A percentile compares a stretch with the other conserved stretches of the same genome.
These are phyloP conservation scores for Ectemnius continuus DNA, from an alignment of 2,888 invertebrate genomes.

Conservation along the genomic window DNA sequence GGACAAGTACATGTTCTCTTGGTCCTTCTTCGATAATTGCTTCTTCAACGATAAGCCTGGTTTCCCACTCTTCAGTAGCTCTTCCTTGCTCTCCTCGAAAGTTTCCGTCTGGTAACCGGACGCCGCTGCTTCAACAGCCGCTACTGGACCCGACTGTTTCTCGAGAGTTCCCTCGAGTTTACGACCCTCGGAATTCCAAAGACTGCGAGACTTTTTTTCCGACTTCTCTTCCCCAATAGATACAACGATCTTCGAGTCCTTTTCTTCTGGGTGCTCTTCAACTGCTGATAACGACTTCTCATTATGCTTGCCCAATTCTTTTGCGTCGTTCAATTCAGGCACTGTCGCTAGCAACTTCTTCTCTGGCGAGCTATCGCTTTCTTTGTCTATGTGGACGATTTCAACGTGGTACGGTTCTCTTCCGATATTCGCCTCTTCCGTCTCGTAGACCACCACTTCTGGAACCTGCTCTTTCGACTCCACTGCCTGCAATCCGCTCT, in stretches of 20 bases:
- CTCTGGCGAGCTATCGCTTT: slow-evolving; percentile 9
- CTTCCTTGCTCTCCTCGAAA: slow-evolving; percentile 25
- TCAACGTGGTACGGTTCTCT: slow-evolving; percentile 59
- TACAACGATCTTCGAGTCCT: slow-evolving; percentile 8
- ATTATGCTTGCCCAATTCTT: not conserved
- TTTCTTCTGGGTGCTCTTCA: slow-evolving; percentile 17
- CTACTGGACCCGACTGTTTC: not conserved
- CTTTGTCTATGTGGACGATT: slow-evolving; percentile 50
- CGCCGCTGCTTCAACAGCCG: not conserved
- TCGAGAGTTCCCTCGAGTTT: not conserved
- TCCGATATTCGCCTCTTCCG: slow-evolving; percentile 24
- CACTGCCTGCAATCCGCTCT: slow-evolving; percentile 22
- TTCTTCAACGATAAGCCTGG: slow-evolving; percentile 52
- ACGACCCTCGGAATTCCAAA: slow-evolving; percentile 13
- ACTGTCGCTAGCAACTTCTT: not conserved
- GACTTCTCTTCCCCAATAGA: not conserved
- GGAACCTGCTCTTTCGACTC: slow-evolving; percentile 15
- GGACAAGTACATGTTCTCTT: slow-evolving; percentile 9
- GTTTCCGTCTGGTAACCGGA: too few relatives aligned
- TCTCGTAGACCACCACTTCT: slow-evolving; percentile 26
- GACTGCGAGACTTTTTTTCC: slow-evolving; percentile 17
- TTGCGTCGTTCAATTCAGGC: not conserved
- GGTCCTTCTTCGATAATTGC: slow-evolving; percentile 39
- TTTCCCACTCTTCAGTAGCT: slow-evolving; percentile 11
- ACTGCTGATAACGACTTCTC: not conserved